These are phyloP conservation scores for Dunckerocampus dactyliophorus DNA, from an alignment of 2,113 vertebrate species.

Conservation along the genomic window DNA sequence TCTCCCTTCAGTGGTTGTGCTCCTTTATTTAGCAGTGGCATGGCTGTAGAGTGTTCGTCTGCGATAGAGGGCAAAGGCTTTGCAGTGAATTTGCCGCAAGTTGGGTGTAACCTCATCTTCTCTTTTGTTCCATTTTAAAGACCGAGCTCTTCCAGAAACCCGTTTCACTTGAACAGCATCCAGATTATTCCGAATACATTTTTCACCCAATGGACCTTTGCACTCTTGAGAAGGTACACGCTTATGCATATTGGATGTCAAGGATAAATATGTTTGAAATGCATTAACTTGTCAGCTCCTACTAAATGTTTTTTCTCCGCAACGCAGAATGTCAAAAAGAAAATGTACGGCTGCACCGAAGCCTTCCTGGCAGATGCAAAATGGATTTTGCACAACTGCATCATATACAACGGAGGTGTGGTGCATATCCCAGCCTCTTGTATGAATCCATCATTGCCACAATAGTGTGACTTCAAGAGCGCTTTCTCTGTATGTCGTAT, in stretches of 20 bases:
- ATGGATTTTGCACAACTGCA: constrained; percentile 99
- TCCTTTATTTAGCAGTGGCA: constrained; percentile 40
- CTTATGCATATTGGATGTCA: not conserved
- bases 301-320: constrained; percentile 14
- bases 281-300: not conserved
- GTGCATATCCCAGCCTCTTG: not conserved
- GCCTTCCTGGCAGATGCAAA: constrained; percentile 97
- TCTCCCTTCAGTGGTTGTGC: constrained; percentile 53
- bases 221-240: constrained; percentile 92
- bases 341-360: constrained; percentile 98
- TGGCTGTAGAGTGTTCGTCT: constrained; percentile 43
- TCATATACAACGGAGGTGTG: constrained; percentile 97
- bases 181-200: constrained; percentile 98
- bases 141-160: constrained; percentile 98
- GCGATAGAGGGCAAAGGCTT: constrained; percentile 17
- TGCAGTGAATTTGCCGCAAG: constrained; percentile 5
- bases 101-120: constrained; percentile 16
- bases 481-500: not conserved
- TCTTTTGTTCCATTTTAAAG: constrained; percentile 62
- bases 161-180: constrained; percentile 94
- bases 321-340: constrained; percentile 91
- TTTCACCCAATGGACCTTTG: constrained; percentile 98
- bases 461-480: too few relatives aligned
- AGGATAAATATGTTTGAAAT: too few relatives aligned
- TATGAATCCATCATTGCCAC: too few relatives aligned